Conservation (phyloP, 2,113 vertebrate genomes). For the Marmota flaviventris region DNA sequence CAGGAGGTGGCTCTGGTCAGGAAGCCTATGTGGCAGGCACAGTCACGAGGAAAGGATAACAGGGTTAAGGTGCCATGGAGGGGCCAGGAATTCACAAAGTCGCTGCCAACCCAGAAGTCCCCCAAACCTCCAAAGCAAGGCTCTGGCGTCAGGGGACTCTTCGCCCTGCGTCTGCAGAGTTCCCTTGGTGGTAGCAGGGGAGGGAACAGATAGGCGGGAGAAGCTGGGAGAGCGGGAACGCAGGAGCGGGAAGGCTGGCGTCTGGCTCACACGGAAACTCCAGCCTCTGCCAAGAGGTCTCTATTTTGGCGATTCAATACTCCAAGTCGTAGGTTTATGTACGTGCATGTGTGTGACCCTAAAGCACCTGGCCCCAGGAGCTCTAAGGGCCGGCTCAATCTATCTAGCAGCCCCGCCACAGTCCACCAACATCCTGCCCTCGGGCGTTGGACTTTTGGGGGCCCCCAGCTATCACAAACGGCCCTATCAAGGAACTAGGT, state of each 20-base stretch:
- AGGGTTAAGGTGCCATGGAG: conserved; percentile 26
- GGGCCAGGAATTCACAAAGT: background rate
- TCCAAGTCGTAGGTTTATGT: conserved; percentile 43
- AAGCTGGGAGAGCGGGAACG: conserved; percentile 63
- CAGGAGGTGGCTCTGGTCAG: conserved; percentile 62
- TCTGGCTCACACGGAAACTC: conserved; percentile 67
- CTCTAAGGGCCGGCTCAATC: background rate
- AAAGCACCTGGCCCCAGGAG: conserved; percentile 14
- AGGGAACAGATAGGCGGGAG: conserved; percentile 62
- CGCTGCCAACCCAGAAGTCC: background rate
- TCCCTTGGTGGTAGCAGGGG: background rate
- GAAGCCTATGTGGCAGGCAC: background rate
- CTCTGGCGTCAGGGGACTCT: background rate
- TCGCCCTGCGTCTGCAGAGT: background rate
- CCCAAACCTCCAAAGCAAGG: conserved; percentile 39
- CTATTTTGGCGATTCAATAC: conserved; percentile 59
- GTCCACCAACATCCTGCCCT: background rate
- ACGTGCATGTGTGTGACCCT: background rate
- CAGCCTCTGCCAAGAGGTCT: conserved; percentile 73
- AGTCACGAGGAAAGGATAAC: background rate
- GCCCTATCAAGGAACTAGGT: background rate
- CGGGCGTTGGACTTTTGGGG: background rate
- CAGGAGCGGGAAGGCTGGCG: conserved; percentile 65
- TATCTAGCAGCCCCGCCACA: background rate
- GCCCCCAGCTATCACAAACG: background rate